Conservation (phyloP, 2,113 vertebrate species). For the Dromaius novaehollandiae region DNA sequence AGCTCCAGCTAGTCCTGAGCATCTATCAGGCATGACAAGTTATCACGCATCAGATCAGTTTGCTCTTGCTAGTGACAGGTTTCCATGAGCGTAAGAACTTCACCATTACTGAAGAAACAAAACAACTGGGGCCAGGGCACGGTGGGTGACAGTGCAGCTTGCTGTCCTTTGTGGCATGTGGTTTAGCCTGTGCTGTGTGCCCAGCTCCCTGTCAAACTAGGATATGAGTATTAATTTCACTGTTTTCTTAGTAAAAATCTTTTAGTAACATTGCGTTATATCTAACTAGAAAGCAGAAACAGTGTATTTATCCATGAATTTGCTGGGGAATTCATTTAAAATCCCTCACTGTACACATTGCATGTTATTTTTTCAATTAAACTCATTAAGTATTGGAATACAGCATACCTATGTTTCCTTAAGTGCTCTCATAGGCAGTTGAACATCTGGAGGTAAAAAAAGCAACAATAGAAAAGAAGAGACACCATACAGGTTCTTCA, state of each 20-base stretch:
- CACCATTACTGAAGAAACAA: neutral
- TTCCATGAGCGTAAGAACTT: neutral
- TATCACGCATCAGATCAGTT: neutral
- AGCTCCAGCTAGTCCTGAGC: neutral
- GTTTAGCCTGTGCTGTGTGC: neutral
- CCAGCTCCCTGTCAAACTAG: neutral
- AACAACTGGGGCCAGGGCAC: neutral
- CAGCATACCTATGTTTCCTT: conserved; percentile 16
- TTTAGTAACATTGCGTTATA: neutral
- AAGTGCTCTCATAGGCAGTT: conserved; percentile 44
- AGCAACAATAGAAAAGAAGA: conserved; percentile 1
- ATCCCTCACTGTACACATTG: conserved; percentile 29
- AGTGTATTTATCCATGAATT: neutral
- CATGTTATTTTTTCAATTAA: conserved; percentile 53
- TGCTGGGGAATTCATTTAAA: conserved; percentile 33
- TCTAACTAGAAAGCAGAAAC: neutral
- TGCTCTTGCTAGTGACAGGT: neutral
- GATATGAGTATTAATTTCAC: neutral
- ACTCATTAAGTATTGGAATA: conserved; percentile 15
- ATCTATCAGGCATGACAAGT: neutral
- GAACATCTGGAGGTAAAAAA: conserved; percentile 59
- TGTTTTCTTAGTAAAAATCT: neutral
- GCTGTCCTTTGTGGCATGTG: neutral
- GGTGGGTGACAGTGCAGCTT: neutral
- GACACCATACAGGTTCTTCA: neutral